Percentiles rank a stretch among this genome's conserved stretches.
Evolutionary conservation across 2,888 invertebrate genomes (phyloP).

Genomic region (Galeruca laticollis): DNA sequence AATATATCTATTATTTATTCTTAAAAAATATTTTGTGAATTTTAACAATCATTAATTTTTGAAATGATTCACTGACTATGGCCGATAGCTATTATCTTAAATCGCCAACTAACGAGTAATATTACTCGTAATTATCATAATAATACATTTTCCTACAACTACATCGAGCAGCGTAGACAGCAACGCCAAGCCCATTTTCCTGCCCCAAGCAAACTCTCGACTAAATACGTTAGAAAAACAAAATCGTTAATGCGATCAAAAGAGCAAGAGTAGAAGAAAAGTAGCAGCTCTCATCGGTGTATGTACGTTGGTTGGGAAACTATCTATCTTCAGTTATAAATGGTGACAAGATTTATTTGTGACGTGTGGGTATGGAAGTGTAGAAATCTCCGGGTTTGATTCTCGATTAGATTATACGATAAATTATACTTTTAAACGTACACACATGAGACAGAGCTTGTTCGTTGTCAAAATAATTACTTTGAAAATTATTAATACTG

Average conservation of each 20-base stretch:
- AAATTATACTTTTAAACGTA: slow-evolving; percentile 44
- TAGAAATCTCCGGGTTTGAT: slow-evolving; percentile 47
- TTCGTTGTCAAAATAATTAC: slow-evolving; percentile 31
- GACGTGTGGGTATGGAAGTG: slow-evolving; percentile 48
- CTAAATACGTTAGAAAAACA: slow-evolving; percentile 37
- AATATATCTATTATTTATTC: too few species aligned
- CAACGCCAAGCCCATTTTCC: slow-evolving; percentile 23
- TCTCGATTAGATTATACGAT: slow-evolving; percentile 47
- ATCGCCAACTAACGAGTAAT: not conserved
- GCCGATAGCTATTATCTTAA: not conserved
- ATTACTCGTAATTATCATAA: not conserved
- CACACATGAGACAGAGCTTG: slow-evolving; percentile 33
- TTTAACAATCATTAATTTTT: too few species aligned
- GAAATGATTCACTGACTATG: too few species aligned
- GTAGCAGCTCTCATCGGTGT: slow-evolving; percentile 25
- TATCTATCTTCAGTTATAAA: slow-evolving; percentile 48
- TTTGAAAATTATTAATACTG: slow-evolving; percentile 28
- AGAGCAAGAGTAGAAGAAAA: slow-evolving; percentile 36
- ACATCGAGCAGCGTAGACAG: not conserved
- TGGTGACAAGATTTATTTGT: slow-evolving; percentile 49
- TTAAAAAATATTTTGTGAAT: too few species aligned
- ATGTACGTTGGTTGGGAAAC: slow-evolving; percentile 27
- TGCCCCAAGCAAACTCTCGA: slow-evolving; percentile 5
- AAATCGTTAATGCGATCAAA: slow-evolving; percentile 41
- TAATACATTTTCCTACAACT: not conserved